These are phyloP conservation scores for Pachymerium ferrugineum DNA, from an alignment of 2,888 invertebrate genomes.

Conservation along the genomic window DNA sequence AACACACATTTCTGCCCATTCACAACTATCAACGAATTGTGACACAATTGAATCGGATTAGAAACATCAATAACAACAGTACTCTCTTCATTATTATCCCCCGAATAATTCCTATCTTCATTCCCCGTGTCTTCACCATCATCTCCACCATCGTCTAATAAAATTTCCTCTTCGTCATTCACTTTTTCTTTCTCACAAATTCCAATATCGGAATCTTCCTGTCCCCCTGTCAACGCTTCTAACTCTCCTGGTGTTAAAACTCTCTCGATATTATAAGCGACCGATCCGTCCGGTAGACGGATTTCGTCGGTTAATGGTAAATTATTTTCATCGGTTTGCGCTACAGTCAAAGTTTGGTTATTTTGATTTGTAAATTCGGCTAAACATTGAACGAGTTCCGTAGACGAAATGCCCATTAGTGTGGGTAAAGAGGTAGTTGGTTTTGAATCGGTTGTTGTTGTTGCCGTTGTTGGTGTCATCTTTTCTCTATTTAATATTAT, in stretches of 20 bases:
- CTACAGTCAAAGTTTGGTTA: not conserved
- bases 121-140: not conserved
- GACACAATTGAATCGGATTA: constrained; percentile 39
- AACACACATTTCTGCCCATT: constrained; percentile 48
- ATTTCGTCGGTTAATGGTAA: not conserved
- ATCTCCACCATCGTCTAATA: not conserved
- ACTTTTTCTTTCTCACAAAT: not conserved
- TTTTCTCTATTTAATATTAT: not conserved
- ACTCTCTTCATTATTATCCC: constrained; percentile 33
- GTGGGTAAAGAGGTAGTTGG: not conserved
- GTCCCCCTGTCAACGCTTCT: not conserved
- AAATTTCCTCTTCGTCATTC: not conserved
- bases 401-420: not conserved
- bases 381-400: not conserved
- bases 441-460: not conserved
- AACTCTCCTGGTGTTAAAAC: not conserved
- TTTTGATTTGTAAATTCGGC: not conserved
- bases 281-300: not conserved
- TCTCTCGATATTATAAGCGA: not conserved
- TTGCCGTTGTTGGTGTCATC: not conserved
- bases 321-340: constrained; percentile 19
- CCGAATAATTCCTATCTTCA: not conserved
- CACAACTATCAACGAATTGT: constrained; percentile 44
- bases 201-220: not conserved
- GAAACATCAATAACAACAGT: constrained; percentile 40